Evolutionary conservation across 35 echinoderm and acorn worm species (phyloP).

Genomic region (Strongylocentrotus purpuratus): DNA sequence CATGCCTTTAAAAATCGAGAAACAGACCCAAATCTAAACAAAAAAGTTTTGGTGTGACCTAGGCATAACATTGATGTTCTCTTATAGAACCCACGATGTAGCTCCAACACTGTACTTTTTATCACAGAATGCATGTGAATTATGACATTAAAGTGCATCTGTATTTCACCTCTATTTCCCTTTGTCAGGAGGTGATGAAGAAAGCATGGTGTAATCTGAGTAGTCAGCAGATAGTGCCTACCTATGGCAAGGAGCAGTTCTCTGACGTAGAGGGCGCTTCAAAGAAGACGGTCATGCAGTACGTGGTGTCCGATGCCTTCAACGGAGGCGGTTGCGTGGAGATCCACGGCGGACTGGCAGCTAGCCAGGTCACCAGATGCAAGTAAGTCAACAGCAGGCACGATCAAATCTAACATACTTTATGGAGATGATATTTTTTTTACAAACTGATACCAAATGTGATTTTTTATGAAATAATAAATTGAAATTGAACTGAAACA

Average conservation of each 20-base stretch:
- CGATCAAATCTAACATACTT: not conserved
- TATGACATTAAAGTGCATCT: not conserved
- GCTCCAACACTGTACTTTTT: no score
- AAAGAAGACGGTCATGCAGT: constrained; percentile 47
- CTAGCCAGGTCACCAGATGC: constrained; percentile 48
- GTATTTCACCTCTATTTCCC: not conserved
- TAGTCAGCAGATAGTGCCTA: constrained; percentile 79
- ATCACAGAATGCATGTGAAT: not conserved
- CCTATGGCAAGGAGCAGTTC: constrained; percentile 57
- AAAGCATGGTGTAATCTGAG: constrained; percentile 90
- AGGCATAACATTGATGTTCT: no score
- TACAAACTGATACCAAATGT: no score
- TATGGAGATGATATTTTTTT: no score
- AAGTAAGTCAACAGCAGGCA: constrained; percentile 47
- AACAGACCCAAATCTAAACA: no score
- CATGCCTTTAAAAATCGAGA: no score
- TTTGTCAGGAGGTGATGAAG: constrained; percentile 65
- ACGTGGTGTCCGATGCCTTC: constrained; percentile 72
- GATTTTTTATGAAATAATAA: no score
- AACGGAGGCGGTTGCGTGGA: constrained; percentile 78
- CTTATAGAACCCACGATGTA: no score
- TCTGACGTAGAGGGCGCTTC: not conserved
- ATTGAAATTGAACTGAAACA: no score
- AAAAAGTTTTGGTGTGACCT: no score
- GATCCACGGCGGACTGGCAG: constrained; percentile 53